These are phyloP conservation scores for Pygathrix nemaeus DNA, from an alignment of 2,113 vertebrate genomes.

Conservation along the genomic window DNA sequence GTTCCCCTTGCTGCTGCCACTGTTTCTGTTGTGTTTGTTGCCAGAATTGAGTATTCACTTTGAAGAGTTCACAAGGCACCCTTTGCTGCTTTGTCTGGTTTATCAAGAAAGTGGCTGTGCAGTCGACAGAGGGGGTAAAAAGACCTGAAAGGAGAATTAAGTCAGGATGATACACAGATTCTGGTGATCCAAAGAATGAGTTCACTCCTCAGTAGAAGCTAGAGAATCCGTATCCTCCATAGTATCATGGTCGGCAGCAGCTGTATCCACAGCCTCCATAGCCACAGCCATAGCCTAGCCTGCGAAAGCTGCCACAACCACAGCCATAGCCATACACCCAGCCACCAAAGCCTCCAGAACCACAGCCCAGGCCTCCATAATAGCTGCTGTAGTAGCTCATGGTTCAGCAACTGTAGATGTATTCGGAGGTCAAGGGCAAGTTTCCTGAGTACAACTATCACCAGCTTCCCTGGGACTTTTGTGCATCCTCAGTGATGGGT, in stretches of 20 bases:
- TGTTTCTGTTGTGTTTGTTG: not conserved
- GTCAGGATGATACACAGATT: not conserved
- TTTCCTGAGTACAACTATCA: not conserved
- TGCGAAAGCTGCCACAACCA: not conserved
- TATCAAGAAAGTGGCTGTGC: not conserved
- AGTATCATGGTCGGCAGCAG: rapidly evolving
- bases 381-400: not conserved
- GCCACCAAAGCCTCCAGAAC: not conserved
- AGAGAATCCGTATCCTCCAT: not conserved
- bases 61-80: not conserved
- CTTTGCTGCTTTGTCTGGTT: not conserved
- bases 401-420: not conserved
- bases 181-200: not conserved
- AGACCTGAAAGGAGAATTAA: not conserved
- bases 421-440: not conserved
- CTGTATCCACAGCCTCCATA: not conserved
- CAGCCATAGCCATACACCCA: not conserved
- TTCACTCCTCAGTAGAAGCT: not conserved
- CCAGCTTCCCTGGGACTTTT: not conserved
- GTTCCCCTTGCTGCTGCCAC: not conserved
- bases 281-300: not conserved
- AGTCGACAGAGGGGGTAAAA: not conserved
- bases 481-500: not conserved
- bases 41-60: not conserved
- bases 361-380: not conserved